phyloP scores from a whole-genome alignment of 2,888 invertebrate genomes.

The Eristalis tenax region DNA sequence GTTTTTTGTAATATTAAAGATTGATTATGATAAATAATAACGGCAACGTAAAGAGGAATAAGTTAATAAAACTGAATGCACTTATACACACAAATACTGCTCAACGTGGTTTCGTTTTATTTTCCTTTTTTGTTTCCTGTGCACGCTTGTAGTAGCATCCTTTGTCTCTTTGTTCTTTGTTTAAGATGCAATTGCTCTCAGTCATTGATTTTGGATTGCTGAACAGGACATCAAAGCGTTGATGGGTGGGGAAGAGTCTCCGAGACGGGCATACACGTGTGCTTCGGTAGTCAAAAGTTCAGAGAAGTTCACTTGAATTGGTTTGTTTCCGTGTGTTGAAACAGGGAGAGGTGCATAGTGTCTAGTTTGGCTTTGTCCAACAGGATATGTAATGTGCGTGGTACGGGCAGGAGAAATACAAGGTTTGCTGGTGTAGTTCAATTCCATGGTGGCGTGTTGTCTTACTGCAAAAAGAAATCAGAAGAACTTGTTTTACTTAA shows the following conservation, averaged over 20 bases:
- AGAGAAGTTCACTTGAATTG: not conserved
- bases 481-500: too few species aligned
- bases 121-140: not conserved
- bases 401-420: not conserved
- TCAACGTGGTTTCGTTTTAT: constrained; percentile 1
- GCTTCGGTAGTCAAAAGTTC: not conserved
- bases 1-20: constrained; percentile 64
- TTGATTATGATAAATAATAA: constrained; percentile 60
- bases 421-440: too few species aligned
- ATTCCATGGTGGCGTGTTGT: too few species aligned
- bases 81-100: constrained; percentile 47
- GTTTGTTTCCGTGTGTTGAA: not conserved
- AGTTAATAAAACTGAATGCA: constrained; percentile 68
- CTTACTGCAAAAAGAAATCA: too few species aligned
- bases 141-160: not conserved
- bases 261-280: not conserved
- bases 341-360: not conserved
- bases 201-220: not conserved
- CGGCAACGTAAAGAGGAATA: constrained; percentile 49
- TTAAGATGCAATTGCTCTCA: not conserved
- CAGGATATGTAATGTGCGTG: not conserved
- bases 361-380: not conserved
- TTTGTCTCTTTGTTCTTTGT: not conserved
- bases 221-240: not conserved
- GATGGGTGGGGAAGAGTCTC: not conserved